Conservation (phyloP, 2,888 invertebrate species). For the Endomychus coccineus region DNA sequence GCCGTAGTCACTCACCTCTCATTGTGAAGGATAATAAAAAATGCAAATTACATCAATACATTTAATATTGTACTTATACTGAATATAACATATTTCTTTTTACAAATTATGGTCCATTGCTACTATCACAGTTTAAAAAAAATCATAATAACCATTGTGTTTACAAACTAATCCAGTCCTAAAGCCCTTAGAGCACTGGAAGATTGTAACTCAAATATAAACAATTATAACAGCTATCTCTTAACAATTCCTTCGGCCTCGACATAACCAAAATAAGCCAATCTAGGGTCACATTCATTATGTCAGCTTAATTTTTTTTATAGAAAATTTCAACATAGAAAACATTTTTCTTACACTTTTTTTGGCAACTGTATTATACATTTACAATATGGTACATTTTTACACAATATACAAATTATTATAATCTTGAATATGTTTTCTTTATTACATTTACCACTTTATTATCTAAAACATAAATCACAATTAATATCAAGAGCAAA, state of each 20-base stretch:
- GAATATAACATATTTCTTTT: constrained; percentile 35
- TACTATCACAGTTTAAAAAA: constrained; percentile 48
- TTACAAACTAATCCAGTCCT: constrained; percentile 7
- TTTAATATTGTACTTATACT: constrained; percentile 43
- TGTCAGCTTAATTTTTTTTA: constrained; percentile 15
- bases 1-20: neutral
- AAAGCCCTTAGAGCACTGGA: constrained; percentile 12
- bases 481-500: constrained; percentile 11
- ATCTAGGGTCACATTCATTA: neutral
- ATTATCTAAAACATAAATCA: too few species aligned
- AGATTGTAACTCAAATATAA: constrained; percentile 8
- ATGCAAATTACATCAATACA: constrained; percentile 36
- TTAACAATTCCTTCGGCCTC: constrained; percentile 33
- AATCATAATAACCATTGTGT: constrained; percentile 30
- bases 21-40: neutral
- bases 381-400: constrained; percentile 32
- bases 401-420: constrained; percentile 12
- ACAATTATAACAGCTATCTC: constrained; percentile 24
- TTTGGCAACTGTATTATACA: constrained; percentile 32
- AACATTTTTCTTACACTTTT: constrained; percentile 23
- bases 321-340: constrained; percentile 31
- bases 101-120: constrained; percentile 46
- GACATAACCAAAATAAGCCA: constrained; percentile 13
- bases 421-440: constrained; percentile 10
- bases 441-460: constrained; percentile 12